Evolutionary conservation across 37 sponge, comb jelly and placozoan genomes (phyloP).

Genomic region (Spongia lamella): DNA sequence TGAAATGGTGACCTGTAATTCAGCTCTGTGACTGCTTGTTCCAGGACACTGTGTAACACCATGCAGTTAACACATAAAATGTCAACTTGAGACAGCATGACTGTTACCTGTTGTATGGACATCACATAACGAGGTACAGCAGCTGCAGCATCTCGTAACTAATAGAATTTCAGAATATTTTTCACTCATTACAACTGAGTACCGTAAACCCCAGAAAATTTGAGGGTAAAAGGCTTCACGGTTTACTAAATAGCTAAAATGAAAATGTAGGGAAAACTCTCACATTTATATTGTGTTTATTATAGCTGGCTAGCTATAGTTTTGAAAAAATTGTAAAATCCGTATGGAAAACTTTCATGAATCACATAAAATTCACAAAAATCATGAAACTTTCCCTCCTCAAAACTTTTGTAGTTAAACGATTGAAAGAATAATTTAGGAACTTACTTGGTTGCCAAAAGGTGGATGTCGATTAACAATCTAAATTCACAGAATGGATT

Average conservation of each 20-base stretch:
- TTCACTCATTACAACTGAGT: too few species aligned
- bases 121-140: conserved; percentile 70
- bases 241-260: too few species aligned
- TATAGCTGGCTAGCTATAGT: too few species aligned
- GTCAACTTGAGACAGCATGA: neutral
- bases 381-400: neutral
- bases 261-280: too few species aligned
- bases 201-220: too few species aligned
- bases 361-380: too few species aligned
- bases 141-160: conserved; percentile 74
- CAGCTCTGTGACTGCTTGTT: conserved; percentile 35
- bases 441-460: conserved; percentile 82
- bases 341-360: too few species aligned
- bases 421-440: neutral
- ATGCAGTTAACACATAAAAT: conserved; percentile 34
- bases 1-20: conserved; percentile 39
- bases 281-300: too few species aligned
- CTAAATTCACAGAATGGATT: conserved; percentile 26
- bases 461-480: conserved; percentile 92
- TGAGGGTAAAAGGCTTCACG: too few species aligned
- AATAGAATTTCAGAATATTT: neutral
- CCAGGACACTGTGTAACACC: conserved; percentile 36
- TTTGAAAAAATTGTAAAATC: too few species aligned
- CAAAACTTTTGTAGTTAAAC: neutral
- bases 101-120: conserved; percentile 60